Conservation (phyloP, 1,140 invertebrate species). For the Cotesia typhae region DNA sequence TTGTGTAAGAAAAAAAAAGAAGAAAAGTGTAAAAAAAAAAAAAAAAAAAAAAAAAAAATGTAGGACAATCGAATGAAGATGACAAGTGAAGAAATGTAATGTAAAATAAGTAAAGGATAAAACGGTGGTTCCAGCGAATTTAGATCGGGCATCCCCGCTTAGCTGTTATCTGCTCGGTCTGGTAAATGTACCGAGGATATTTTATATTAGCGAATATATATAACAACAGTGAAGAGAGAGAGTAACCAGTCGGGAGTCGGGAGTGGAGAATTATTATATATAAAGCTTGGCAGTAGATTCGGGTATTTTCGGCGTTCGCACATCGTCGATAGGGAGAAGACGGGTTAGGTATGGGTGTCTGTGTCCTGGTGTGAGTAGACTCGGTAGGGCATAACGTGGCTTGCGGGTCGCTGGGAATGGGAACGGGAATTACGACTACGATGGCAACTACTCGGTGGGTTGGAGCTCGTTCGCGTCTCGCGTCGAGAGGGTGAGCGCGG, state of each 20-base stretch:
- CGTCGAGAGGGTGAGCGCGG: slow-evolving; percentile 34
- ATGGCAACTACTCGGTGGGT: no score
- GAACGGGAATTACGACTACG: slow-evolving; percentile 5
- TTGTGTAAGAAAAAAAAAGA: background rate
- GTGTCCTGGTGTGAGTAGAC: background rate
- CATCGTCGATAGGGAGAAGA: slow-evolving; percentile 17
- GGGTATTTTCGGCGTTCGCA: slow-evolving; percentile 56
- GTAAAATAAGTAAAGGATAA: background rate
- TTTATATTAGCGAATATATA: background rate
- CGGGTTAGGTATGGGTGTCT: background rate
- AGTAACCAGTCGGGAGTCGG: slow-evolving; percentile 32
- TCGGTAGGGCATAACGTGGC: slow-evolving; percentile 16
- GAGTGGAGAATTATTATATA: no score
- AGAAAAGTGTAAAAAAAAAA: background rate
- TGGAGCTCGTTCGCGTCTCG: no score
- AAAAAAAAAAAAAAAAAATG: background rate
- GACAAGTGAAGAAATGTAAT: background rate
- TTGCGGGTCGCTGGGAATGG: slow-evolving; percentile 10
- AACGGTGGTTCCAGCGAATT: slow-evolving; percentile 11
- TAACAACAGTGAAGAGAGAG: background rate
- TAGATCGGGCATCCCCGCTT: background rate
- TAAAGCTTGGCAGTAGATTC: slow-evolving; percentile 39
- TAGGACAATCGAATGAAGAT: background rate
- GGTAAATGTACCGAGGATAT: no score
- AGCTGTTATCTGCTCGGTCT: background rate